A percentile compares a stretch with the other conserved stretches of the same genome.
phyloP scores from a whole-genome alignment of 2,888 invertebrate genomes.

The Pachycephus smyrnensis region DNA sequence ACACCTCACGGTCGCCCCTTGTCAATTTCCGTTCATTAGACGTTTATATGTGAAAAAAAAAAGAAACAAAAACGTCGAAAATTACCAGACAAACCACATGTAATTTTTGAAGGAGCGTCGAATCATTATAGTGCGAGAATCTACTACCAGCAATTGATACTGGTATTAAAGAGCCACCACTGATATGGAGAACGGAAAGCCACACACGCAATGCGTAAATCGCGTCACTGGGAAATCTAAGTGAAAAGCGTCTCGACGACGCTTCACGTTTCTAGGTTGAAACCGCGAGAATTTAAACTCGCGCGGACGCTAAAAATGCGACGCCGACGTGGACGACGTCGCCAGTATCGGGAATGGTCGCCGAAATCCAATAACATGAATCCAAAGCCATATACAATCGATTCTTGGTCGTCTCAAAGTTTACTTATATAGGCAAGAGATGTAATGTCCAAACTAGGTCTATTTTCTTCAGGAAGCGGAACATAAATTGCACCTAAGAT shows the following conservation, averaged over 20 bases:
- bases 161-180: not conserved
- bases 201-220: not conserved
- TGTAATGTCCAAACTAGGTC: not conserved
- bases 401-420: not conserved
- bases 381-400: not conserved
- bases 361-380: not conserved
- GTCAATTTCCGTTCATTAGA: not conserved
- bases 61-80: not conserved
- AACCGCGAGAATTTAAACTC: not conserved
- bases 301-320: not conserved
- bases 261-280: not conserved
- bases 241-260: not conserved
- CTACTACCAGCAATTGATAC: not conserved
- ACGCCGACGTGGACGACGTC: not conserved
- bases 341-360: not conserved
- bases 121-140: not conserved
- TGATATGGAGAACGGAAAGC: not conserved
- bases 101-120: not conserved
- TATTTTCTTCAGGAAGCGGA: not conserved
- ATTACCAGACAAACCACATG: not conserved
- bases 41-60: not conserved
- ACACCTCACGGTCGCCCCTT: not conserved
- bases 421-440: not conserved
- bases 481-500: not conserved
- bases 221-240: not conserved